A percentile compares a stretch with the other conserved stretches of the same genome.
Evolutionary conservation across 2,113 vertebrate species (phyloP).

Genomic region (Python bivittatus): DNA sequence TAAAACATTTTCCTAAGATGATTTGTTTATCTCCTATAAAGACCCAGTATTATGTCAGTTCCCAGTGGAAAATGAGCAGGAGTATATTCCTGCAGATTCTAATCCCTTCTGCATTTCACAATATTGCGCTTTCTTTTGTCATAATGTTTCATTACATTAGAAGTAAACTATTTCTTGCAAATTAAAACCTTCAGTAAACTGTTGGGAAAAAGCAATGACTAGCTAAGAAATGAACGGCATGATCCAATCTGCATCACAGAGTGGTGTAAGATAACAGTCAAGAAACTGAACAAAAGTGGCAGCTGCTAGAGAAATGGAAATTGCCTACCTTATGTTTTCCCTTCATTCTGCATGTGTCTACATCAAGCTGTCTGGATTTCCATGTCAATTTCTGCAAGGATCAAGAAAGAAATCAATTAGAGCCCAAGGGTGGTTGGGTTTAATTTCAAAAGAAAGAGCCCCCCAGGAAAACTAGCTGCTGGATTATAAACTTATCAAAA

Average conservation of each 20-base stretch:
- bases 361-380: constrained; percentile 97
- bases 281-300: constrained; percentile 71
- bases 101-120: constrained; percentile 38
- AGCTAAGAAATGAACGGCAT: constrained; percentile 47
- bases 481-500: constrained; percentile 67
- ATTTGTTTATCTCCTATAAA: not conserved
- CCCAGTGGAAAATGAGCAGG: not conserved
- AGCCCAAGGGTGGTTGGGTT: constrained; percentile 64
- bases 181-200: constrained; percentile 71
- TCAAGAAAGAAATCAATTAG: constrained; percentile 75
- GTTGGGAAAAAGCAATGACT: constrained; percentile 73
- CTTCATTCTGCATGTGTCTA: constrained; percentile 99
- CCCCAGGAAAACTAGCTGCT: constrained; percentile 55
- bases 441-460: constrained; percentile 71
- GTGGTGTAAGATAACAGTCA: constrained; percentile 59
- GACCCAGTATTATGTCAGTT: constrained; percentile 1
- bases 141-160: constrained; percentile 65
- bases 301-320: constrained; percentile 71
- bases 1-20: not conserved
- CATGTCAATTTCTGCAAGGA: constrained; percentile 93
- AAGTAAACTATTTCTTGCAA: constrained; percentile 71
- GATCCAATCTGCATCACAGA: constrained; percentile 64
- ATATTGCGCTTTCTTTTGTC: constrained; percentile 37
- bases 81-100: not conserved
- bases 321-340: constrained; percentile 95